Evolutionary conservation across 2,797 vertebrate species (phyloP).

Genomic region (Phrynocephalus guinanensis): DNA sequence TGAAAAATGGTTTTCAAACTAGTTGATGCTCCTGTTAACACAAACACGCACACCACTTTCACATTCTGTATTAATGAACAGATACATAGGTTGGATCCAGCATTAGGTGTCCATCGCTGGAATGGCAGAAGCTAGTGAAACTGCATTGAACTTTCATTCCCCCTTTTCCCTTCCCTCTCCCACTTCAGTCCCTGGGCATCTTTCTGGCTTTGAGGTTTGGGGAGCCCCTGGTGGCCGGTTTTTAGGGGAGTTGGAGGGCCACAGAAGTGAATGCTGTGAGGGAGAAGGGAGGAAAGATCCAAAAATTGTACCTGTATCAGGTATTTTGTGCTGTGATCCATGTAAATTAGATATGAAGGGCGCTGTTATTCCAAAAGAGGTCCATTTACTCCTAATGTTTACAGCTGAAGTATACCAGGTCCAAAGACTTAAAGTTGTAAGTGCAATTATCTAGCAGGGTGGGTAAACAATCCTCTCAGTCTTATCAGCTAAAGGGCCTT

Average conservation of each 20-base stretch:
- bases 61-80: background rate
- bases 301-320: background rate
- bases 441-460: background rate
- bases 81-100: background rate
- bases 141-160: too few species aligned
- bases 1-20: background rate
- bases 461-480: background rate
- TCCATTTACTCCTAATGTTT: background rate
- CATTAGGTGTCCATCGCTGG: background rate
- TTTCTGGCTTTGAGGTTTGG: too few species aligned
- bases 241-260: background rate
- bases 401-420: background rate
- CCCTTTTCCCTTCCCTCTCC: background rate
- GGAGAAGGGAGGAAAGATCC: background rate
- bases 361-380: fast-evolving
- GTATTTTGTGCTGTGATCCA: background rate
- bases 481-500: background rate
- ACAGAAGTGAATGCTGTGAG: background rate
- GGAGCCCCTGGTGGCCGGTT: background rate
- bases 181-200: background rate
- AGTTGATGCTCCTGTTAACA: background rate
- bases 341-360: background rate
- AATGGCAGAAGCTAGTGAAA: background rate
- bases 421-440: background rate
- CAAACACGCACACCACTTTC: background rate